phyloP scores from a whole-genome alignment of 2,888 invertebrate species.

The Lasioglossum lativentre region DNA sequence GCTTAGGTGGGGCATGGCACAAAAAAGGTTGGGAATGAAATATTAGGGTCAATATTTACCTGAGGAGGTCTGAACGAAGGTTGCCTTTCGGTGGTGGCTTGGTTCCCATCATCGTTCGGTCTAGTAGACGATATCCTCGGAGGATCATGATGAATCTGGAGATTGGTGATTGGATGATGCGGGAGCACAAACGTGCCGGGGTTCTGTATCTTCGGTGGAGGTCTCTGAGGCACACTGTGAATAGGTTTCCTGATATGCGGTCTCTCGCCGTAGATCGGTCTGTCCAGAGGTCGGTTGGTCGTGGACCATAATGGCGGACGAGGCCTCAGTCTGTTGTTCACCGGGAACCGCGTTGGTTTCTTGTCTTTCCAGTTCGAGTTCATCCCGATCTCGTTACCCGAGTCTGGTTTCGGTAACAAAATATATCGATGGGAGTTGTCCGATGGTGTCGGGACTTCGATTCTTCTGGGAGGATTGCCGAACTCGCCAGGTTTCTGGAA shows the following conservation, averaged over 20 bases:
- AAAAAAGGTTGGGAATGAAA: no score
- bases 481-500: conserved; percentile 73
- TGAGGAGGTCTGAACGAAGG: conserved; percentile 37
- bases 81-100: conserved; percentile 32
- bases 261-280: conserved; percentile 75
- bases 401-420: conserved; percentile 71
- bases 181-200: conserved; percentile 49
- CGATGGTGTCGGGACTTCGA: conserved; percentile 73
- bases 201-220: conserved; percentile 56
- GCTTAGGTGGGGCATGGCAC: no score
- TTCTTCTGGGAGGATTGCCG: conserved; percentile 78
- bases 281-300: conserved; percentile 69
- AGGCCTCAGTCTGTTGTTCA: conserved; percentile 76
- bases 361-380: conserved; percentile 79
- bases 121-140: conserved; percentile 41
- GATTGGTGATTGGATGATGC: conserved; percentile 64
- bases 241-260: conserved; percentile 68
- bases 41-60: conserved; percentile 19
- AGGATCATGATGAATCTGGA: conserved; percentile 68
- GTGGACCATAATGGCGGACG: conserved; percentile 72
- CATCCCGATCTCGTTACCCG: conserved; percentile 73
- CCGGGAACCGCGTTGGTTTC: conserved; percentile 73
- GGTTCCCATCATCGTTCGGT: conserved; percentile 14
- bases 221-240: conserved; percentile 50
- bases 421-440: conserved; percentile 76